phyloP scores from a whole-genome alignment of 2,888 invertebrate species.

The Macrostomum cliftonense region DNA sequence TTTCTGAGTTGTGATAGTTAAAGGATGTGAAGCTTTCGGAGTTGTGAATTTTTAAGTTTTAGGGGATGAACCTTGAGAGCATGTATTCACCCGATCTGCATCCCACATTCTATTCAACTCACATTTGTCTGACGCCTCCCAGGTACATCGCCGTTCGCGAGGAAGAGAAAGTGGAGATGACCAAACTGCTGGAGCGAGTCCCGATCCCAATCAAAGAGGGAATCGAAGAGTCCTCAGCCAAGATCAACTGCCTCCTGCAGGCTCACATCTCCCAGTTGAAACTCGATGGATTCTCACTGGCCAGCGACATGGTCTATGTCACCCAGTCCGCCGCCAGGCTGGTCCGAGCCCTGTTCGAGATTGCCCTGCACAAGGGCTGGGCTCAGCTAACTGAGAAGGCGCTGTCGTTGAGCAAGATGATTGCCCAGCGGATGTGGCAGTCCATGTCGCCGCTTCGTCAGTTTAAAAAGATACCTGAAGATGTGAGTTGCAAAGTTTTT shows the following conservation, averaged over 20 bases:
- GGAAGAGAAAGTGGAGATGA: constrained; percentile 86
- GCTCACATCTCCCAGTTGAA: constrained; percentile 95
- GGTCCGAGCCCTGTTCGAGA: constrained; percentile 88
- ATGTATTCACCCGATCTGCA: too few relatives aligned
- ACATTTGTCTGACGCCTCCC: too few relatives aligned
- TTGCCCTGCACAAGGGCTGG: constrained; percentile 77
- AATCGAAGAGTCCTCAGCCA: constrained; percentile 91
- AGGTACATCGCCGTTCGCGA: constrained; percentile 16
- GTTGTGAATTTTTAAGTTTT: too few relatives aligned
- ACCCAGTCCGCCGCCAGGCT: constrained; percentile 87
- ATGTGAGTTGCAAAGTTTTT: constrained; percentile 42
- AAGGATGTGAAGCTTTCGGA: too few relatives aligned
- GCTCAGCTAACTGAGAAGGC: constrained; percentile 90
- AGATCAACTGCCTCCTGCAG: constrained; percentile 53
- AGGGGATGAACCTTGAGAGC: too few relatives aligned
- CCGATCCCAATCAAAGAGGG: constrained; percentile 97
- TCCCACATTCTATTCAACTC: too few relatives aligned
- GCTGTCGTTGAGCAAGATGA: constrained; percentile 89
- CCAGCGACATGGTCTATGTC: constrained; percentile 98
- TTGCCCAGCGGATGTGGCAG: constrained; percentile 96
- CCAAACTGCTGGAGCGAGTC: constrained; percentile 80
- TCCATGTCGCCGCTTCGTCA: constrained; percentile 93
- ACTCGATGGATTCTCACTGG: constrained; percentile 87
- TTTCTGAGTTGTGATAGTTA: too few relatives aligned
- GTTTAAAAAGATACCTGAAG: constrained; percentile 88